Percentiles rank a stretch among this genome's conserved stretches.
phyloP scores from a whole-genome alignment of 2,888 invertebrate genomes.

The Hirudinaria manillensis region DNA sequence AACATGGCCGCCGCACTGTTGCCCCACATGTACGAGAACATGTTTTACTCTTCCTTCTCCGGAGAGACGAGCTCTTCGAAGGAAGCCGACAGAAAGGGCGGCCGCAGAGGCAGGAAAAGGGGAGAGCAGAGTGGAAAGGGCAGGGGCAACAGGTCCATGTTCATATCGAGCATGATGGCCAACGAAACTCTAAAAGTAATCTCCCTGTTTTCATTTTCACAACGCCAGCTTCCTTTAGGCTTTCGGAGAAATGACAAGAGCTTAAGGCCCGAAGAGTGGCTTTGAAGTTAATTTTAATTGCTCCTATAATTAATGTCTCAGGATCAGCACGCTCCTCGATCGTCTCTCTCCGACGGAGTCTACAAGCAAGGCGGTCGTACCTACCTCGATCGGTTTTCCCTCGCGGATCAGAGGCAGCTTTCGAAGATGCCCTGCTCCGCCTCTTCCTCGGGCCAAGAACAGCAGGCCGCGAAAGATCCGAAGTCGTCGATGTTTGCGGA shows the following conservation, averaged over 20 bases:
- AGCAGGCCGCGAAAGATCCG: not conserved
- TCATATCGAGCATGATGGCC: constrained; percentile 30
- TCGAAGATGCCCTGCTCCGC: not conserved
- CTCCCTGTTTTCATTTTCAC: not conserved
- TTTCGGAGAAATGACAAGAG: not conserved
- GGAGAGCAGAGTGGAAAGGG: constrained; percentile 14
- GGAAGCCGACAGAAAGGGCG: not conserved
- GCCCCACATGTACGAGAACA: constrained; percentile 39
- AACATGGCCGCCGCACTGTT: constrained; percentile 38
- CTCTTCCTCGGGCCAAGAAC: not conserved
- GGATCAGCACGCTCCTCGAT: not conserved
- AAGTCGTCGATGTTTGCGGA: not conserved
- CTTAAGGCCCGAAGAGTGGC: not conserved
- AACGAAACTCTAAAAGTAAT: not conserved
- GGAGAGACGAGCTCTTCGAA: constrained; percentile 3
- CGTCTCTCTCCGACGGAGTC: not conserved
- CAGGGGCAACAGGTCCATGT: constrained; percentile 6
- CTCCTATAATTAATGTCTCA: not conserved
- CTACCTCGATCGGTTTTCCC: not conserved
- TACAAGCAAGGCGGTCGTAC: not conserved
- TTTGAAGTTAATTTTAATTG: not conserved
- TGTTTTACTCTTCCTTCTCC: constrained; percentile 36
- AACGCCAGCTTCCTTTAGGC: no score
- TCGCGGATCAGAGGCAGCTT: not conserved
- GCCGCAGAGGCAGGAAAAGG: constrained; percentile 7